These are phyloP conservation scores for Sicus ferrugineus DNA, from an alignment of 2,888 invertebrate genomes.

Conservation along the genomic window DNA sequence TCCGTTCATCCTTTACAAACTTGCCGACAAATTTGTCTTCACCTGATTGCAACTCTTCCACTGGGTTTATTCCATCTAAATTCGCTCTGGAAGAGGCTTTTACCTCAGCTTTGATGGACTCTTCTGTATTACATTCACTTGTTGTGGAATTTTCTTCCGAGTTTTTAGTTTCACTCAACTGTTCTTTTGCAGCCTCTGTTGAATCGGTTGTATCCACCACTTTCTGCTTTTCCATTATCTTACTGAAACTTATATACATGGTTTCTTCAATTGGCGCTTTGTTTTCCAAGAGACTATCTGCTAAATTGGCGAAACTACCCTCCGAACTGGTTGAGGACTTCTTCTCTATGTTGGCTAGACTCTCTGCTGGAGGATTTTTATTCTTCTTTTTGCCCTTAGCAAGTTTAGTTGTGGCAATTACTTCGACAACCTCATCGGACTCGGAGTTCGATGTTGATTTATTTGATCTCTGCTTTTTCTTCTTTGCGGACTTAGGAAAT, in stretches of 20 bases:
- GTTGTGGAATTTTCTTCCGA: neutral
- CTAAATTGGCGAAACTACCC: slow-evolving; percentile 40
- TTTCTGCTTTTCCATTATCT: slow-evolving; percentile 5
- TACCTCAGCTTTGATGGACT: neutral
- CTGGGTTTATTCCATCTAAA: neutral
- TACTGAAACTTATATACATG: slow-evolving; percentile 45
- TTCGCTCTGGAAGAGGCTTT: neutral
- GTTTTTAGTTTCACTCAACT: neutral
- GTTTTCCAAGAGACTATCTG: slow-evolving; percentile 46
- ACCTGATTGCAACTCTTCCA: neutral
- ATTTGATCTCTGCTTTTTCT: slow-evolving; percentile 31
- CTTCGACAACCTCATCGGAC: slow-evolving; percentile 29
- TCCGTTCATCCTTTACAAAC: neutral
- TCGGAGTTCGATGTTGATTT: slow-evolving; percentile 35
- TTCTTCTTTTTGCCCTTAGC: slow-evolving; percentile 5
- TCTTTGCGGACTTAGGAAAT: slow-evolving; percentile 19
- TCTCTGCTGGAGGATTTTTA: neutral
- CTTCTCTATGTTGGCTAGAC: slow-evolving; percentile 1
- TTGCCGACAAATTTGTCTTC: neutral
- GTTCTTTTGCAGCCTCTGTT: neutral
- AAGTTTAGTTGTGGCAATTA: neutral
- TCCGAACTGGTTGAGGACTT: slow-evolving; percentile 27
- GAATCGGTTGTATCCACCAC: neutral
- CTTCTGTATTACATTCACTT: slow-evolving; percentile 1
- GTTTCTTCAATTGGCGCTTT: slow-evolving; percentile 43